Conservation (phyloP, 2,797 vertebrate genomes). For the Trachops cirrhosus region DNA sequence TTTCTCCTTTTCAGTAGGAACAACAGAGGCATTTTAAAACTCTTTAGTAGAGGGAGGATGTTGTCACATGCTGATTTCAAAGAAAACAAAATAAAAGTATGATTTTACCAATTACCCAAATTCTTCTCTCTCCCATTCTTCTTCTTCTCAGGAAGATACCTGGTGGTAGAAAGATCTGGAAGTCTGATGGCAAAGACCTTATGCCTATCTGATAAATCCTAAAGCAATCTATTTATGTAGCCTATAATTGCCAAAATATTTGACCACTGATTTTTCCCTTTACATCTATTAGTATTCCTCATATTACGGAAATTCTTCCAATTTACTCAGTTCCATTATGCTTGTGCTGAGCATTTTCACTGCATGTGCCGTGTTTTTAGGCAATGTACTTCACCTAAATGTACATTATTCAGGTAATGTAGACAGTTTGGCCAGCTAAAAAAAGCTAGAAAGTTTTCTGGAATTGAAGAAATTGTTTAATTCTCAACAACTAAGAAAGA, state of each 20-base stretch:
- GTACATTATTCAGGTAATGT: not conserved
- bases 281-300: slow-evolving; percentile 15
- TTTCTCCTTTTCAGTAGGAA: not conserved
- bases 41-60: not conserved
- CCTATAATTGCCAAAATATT: not conserved
- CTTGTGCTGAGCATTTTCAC: not conserved
- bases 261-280: not conserved
- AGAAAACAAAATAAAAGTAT: not conserved
- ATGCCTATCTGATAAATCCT: not conserved
- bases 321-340: not conserved
- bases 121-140: not conserved
- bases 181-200: not conserved
- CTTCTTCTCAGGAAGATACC: not conserved
- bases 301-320: not conserved
- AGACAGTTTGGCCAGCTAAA: not conserved
- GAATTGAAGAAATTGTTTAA: slow-evolving; percentile 5
- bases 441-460: slow-evolving; percentile 3
- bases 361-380: not conserved
- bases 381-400: not conserved
- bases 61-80: not conserved
- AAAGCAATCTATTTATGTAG: not conserved
- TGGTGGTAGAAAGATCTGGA: not conserved
- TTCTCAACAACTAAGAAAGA: not conserved
- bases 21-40: not conserved
- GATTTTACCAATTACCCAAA: not conserved